Percentiles rank a stretch among this genome's conserved stretches.
phyloP scores from a whole-genome alignment of 2,888 invertebrate genomes.

The Ecdyonurus torrentis region DNA sequence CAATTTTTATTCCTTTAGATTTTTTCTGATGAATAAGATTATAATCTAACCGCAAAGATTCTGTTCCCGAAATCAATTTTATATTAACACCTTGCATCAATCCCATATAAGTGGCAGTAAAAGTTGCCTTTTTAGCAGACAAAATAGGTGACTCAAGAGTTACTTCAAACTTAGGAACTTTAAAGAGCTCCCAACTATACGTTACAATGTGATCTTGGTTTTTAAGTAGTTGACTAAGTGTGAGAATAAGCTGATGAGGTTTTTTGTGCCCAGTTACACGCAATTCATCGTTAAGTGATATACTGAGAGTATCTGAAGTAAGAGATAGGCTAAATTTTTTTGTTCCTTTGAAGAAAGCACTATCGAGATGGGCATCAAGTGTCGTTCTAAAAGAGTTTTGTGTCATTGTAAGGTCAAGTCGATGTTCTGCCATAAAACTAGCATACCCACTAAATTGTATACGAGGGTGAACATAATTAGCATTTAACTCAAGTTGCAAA shows the following conservation, averaged over 20 bases:
- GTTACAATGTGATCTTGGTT: neutral
- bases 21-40: neutral
- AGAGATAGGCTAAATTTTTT: neutral
- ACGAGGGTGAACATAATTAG: neutral
- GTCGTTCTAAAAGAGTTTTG: conserved; percentile 1
- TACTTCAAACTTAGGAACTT: neutral
- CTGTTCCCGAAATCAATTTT: neutral
- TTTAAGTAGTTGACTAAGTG: neutral
- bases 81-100: neutral
- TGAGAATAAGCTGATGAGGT: neutral
- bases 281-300: neutral
- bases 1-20: neutral
- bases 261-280: neutral
- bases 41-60: neutral
- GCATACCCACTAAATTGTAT: neutral
- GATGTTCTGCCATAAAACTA: neutral
- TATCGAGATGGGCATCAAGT: neutral
- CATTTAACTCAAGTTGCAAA: neutral
- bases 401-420: neutral
- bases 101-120: neutral
- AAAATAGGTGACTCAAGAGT: neutral
- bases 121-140: neutral
- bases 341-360: conserved; percentile 1
- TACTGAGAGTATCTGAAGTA: neutral
- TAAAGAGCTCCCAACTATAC: neutral